A percentile compares a stretch with the other conserved stretches of the same genome.
These are phyloP conservation scores for Andrena trimmerana DNA, from an alignment of 2,888 invertebrate genomes.

Conservation along the genomic window DNA sequence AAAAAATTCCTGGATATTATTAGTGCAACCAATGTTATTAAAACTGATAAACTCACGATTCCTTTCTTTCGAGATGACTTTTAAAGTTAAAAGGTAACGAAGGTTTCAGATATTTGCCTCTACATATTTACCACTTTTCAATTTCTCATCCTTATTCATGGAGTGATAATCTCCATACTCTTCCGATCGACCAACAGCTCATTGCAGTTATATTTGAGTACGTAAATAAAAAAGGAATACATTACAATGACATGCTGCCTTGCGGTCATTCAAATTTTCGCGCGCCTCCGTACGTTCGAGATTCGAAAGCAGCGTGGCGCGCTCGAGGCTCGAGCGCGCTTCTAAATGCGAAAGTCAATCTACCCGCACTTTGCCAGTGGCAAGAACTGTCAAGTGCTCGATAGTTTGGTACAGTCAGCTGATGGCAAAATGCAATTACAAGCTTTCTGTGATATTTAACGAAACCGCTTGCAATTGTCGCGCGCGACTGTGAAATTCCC, in stretches of 20 bases:
- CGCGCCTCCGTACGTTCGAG: not conserved
- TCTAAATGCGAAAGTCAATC: not conserved
- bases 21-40: no score
- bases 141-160: not conserved
- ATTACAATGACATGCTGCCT: not conserved
- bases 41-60: no score
- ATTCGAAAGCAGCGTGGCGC: not conserved
- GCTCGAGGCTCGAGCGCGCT: no score
- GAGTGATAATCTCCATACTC: no score
- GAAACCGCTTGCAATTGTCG: slow-evolving; percentile 50
- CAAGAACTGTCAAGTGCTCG: slow-evolving; percentile 64
- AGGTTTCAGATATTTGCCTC: no score
- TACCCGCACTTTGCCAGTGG: slow-evolving; percentile 18
- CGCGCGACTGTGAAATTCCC: slow-evolving; percentile 33
- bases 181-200: no score
- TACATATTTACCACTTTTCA: not conserved
- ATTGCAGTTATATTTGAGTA: not conserved
- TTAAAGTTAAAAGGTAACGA: no score
- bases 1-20: no score
- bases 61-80: no score
- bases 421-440: slow-evolving; percentile 68
- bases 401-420: slow-evolving; percentile 70
- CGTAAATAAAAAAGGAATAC: not conserved
- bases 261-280: slow-evolving; percentile 17
- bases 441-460: slow-evolving; percentile 54